Evolutionary conservation across 2,113 vertebrate genomes (phyloP), one percentile per base, ranked within the genome.

Genomic region (Myodes glareolus): DNA sequence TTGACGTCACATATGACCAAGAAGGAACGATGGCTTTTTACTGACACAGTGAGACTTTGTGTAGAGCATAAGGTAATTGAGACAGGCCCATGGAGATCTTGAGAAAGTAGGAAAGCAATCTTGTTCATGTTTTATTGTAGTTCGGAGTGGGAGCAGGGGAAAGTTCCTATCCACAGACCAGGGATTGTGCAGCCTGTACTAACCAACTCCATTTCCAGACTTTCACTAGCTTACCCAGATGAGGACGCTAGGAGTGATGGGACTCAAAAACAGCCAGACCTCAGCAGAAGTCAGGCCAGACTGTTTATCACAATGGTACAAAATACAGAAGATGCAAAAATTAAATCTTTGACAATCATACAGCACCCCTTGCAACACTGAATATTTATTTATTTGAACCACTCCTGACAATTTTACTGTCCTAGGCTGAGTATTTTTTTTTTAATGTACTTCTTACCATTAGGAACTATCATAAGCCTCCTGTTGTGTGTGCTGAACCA

Each of bases 341-440:
- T 88, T 8, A 77, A 78, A 27, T 82, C 52, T 80, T 89, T 33
- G 67, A 25, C 61, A 92, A 19, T 72, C 27, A 39, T 39, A 27
- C 10, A 65, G 47, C 31, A 58, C 42, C 68, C 31, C 11, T 27
- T 27, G 36, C 3, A 5, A 86, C 16, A 45, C 36, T 65, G 5
- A 58, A n/a, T 94, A 58, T n/a, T 58, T 91, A 81, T 91, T 21
- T 77, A 45, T 75, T 86, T 93, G 63, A n/a, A 84, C 77, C 92
- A 85, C 50, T 90, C 8, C 65, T 87, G 47, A 27, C 52, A 76
- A 84, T 95, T 95, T 86, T 42, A 72, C 91, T 70, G 47, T 82
- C 47, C 33, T 63, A 88, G 42, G 45, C 70, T 77, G 88, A 39
- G 61, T 67, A 50, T 70, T 86, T 61, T 89, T 89, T 82, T 68